A percentile compares a stretch with the other conserved stretches of the same genome.
Conservation (phyloP, 2,888 invertebrate species). For the Bembecia ichneumoniformis region DNA sequence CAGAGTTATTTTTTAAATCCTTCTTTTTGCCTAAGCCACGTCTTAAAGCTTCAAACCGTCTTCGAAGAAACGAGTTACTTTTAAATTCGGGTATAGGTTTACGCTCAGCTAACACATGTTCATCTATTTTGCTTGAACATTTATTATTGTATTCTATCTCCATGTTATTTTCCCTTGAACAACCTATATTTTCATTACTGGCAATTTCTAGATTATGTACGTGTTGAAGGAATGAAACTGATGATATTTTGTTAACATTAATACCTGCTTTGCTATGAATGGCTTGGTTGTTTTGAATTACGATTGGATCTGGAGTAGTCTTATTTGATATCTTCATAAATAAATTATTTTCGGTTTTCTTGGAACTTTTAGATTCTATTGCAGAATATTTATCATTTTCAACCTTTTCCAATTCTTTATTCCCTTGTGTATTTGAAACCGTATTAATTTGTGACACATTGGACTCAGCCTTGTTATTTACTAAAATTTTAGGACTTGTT, state of each 20-base stretch:
- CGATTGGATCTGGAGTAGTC: no score
- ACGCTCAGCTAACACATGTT: constrained; percentile 21
- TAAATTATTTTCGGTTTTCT: no score
- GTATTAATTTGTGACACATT: no score
- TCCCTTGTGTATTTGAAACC: no score
- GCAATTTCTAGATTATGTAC: constrained; percentile 46
- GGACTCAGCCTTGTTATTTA: no score
- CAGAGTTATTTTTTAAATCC: constrained; percentile 23
- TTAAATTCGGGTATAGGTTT: constrained; percentile 27
- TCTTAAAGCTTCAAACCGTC: constrained; percentile 45
- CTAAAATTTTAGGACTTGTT: constrained; percentile 25
- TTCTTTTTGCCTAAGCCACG: constrained; percentile 34
- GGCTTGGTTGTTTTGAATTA: no score
- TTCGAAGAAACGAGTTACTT: constrained; percentile 35
- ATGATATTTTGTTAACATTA: constrained; percentile 28
- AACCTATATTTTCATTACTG: constrained; percentile 28
- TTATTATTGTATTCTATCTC: constrained; percentile 47
- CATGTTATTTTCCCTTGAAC: constrained; percentile 46
- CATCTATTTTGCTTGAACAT: constrained; percentile 29
- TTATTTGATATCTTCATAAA: no score
- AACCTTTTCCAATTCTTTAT: no score
- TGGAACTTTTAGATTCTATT: no score
- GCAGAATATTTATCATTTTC: no score
- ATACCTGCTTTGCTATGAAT: no score
- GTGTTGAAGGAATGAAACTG: constrained; percentile 48